Evolutionary conservation across 2,113 vertebrate species (phyloP).

Genomic region (Odontophorus gujanensis): DNA sequence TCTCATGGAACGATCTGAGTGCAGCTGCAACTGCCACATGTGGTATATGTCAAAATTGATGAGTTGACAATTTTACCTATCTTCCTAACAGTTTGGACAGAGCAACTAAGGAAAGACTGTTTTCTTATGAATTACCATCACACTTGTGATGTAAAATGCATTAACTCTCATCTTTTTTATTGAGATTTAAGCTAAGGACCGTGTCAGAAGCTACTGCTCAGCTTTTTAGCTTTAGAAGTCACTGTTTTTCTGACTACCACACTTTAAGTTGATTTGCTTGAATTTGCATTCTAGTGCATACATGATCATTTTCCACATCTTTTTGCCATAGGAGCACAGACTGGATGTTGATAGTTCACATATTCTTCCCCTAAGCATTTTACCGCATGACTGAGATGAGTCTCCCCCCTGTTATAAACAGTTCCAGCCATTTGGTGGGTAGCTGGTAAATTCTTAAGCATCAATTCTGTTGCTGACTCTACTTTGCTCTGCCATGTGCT

Average conservation of each 20-base stretch:
- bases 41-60: background rate
- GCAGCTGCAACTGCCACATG: background rate
- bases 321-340: background rate
- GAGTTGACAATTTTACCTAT: background rate
- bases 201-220: background rate
- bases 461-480: background rate
- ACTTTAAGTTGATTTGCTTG: background rate
- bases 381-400: background rate
- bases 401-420: background rate
- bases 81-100: background rate
- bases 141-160: background rate
- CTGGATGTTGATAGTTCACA: background rate
- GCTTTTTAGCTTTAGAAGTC: background rate
- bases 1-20: background rate
- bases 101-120: background rate
- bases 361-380: background rate
- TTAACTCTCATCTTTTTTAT: background rate
- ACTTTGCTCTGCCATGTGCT: background rate
- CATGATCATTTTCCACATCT: accelerated
- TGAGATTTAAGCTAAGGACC: background rate
- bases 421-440: background rate
- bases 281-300: background rate
- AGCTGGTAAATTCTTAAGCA: background rate
- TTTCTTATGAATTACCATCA: background rate
- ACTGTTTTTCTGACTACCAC: background rate